Percentiles rank a stretch among this genome's conserved stretches.
Evolutionary conservation across 2,113 vertebrate genomes (phyloP).

Genomic region (Anarhynchus alexandrinus): DNA sequence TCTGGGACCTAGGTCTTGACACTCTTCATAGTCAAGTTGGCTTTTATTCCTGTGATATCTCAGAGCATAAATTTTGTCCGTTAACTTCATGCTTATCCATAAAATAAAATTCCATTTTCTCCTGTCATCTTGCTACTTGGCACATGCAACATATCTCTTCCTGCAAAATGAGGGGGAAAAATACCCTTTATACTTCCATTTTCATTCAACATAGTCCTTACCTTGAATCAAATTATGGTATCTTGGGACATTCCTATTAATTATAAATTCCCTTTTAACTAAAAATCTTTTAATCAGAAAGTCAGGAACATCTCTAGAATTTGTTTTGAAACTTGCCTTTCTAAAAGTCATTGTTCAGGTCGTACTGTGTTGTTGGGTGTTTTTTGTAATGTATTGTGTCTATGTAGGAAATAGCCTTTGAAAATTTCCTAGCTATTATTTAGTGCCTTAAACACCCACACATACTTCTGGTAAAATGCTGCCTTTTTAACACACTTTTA

Average conservation of each 20-base stretch:
- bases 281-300: not conserved
- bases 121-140: not conserved
- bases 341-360: not conserved
- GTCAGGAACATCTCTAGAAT: not conserved
- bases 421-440: not conserved
- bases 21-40: not conserved
- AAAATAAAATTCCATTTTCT: not conserved
- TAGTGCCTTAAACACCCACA: not conserved
- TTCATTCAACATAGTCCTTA: not conserved
- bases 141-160: not conserved
- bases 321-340: not conserved
- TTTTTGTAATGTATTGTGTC: not conserved
- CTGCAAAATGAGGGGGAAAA: accelerated
- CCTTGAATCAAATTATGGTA: not conserved
- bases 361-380: not conserved
- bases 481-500: not conserved
- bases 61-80: not conserved
- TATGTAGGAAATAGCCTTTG: not conserved
- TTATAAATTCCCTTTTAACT: not conserved
- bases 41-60: not conserved
- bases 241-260: not conserved
- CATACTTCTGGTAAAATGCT: not conserved
- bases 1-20: not conserved
- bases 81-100: not conserved
- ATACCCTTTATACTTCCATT: not conserved